Evolutionary conservation across 2,888 invertebrate genomes (phyloP).

Genomic region (Drosophila multiciliata): DNA sequence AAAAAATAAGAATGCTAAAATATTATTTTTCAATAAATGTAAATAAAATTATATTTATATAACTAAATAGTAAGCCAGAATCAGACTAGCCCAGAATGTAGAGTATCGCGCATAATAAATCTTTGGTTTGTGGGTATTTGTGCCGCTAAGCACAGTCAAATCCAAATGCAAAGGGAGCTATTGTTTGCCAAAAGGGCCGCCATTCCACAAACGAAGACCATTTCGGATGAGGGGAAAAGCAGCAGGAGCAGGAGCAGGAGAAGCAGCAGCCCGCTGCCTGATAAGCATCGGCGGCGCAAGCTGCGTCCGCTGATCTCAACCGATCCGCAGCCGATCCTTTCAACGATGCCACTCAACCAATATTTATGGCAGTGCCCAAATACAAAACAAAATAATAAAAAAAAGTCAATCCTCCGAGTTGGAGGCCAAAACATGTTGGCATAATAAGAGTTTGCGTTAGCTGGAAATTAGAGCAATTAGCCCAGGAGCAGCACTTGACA

Average conservation of each 20-base stretch:
- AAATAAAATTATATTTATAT: neutral
- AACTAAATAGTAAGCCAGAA: neutral
- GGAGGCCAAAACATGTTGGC: conserved; percentile 16
- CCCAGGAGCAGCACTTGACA: conserved; percentile 40
- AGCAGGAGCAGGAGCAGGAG: conserved; percentile 8
- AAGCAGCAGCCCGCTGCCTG: conserved; percentile 33
- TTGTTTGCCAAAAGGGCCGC: conserved; percentile 70
- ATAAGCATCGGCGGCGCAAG: conserved; percentile 73
- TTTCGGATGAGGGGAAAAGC: conserved; percentile 44
- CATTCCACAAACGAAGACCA: conserved; percentile 54
- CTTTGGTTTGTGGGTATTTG: conserved; percentile 53
- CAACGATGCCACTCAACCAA: conserved; percentile 50
- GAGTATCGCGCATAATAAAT: conserved; percentile 68
- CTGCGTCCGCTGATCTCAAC: conserved; percentile 56
- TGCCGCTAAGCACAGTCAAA: conserved; percentile 59
- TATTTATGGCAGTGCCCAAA: conserved; percentile 67
- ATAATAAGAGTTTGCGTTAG: conserved; percentile 45
- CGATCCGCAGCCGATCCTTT: conserved; percentile 49
- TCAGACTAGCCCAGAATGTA: conserved; percentile 33
- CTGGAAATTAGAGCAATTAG: conserved; percentile 79
- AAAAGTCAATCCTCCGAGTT: conserved; percentile 36
- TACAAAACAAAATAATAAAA: neutral
- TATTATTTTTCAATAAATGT: neutral
- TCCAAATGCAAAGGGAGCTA: conserved; percentile 66
- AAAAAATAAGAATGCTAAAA: neutral